phyloP scores from a whole-genome alignment of 2,113 vertebrate species.

The Clarias magur region DNA sequence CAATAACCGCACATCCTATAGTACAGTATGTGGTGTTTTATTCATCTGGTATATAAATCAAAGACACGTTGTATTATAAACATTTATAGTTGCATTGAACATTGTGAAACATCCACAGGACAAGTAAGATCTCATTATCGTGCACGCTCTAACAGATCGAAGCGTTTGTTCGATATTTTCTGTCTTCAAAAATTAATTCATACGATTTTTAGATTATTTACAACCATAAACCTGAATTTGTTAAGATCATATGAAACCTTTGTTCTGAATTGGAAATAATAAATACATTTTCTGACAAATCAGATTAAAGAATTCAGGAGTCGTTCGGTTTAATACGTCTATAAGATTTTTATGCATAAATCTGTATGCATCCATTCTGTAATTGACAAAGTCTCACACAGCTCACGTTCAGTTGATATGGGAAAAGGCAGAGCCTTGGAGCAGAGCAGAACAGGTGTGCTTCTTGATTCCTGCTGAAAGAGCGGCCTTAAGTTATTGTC shows the following conservation, averaged over 20 bases:
- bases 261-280: neutral
- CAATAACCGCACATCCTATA: neutral
- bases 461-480: conserved; percentile 61
- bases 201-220: no score
- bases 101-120: neutral
- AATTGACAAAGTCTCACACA: conserved; percentile 4
- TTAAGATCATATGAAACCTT: neutral
- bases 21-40: neutral
- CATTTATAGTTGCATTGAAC: neutral
- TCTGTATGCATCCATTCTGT: neutral
- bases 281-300: neutral
- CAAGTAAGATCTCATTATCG: neutral
- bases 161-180: neutral
- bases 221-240: neutral
- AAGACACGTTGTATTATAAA: neutral
- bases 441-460: conserved; percentile 71
- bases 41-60: neutral
- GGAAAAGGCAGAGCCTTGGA: conserved; percentile 54
- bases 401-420: conserved; percentile 40
- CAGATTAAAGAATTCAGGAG: neutral
- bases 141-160: neutral
- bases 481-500: conserved; percentile 75
- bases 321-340: neutral
- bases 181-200: neutral
- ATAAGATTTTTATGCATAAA: neutral